Conservation (phyloP, 2,888 invertebrate species). For the Protodeltote pygarga region DNA sequence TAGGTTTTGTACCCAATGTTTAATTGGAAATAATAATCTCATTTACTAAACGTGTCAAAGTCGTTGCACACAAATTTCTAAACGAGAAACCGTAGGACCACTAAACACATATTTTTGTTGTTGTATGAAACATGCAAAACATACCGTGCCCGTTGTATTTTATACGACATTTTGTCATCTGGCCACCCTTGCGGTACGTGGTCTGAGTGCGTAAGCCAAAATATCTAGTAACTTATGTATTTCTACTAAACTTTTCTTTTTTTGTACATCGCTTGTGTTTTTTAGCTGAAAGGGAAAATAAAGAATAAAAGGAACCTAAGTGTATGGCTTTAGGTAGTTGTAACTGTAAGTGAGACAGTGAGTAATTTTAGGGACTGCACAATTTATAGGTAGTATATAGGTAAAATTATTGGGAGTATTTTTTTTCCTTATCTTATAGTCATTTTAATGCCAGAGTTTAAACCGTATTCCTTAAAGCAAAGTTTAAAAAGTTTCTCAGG, state of each 20-base stretch:
- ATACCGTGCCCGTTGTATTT: conserved; percentile 68
- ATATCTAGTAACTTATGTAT: conserved; percentile 47
- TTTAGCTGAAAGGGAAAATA: conserved; percentile 18
- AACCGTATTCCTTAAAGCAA: no score
- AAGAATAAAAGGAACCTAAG: conserved; percentile 15
- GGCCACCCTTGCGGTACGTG: conserved; percentile 69
- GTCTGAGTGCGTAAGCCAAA: conserved; percentile 63
- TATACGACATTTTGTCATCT: conserved; percentile 78
- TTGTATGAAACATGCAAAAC: conserved; percentile 73
- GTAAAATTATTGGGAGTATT: no score
- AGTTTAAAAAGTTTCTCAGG: no score
- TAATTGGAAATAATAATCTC: no score
- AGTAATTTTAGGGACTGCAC: no score
- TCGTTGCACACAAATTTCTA: conserved; percentile 39
- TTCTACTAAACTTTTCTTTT: conserved; percentile 40
- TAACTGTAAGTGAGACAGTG: no score
- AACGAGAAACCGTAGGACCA: conserved; percentile 47
- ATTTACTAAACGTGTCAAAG: conserved; percentile 8
- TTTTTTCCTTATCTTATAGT: no score
- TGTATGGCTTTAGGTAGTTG: no score
- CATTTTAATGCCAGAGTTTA: no score
- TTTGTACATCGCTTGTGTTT: conserved; percentile 34
- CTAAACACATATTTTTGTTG: conserved; percentile 72
- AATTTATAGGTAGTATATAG: no score
- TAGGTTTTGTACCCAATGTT: no score